Evolutionary conservation across 2,113 vertebrate genomes (phyloP).

Genomic region (Nothobranchius furzeri): DNA sequence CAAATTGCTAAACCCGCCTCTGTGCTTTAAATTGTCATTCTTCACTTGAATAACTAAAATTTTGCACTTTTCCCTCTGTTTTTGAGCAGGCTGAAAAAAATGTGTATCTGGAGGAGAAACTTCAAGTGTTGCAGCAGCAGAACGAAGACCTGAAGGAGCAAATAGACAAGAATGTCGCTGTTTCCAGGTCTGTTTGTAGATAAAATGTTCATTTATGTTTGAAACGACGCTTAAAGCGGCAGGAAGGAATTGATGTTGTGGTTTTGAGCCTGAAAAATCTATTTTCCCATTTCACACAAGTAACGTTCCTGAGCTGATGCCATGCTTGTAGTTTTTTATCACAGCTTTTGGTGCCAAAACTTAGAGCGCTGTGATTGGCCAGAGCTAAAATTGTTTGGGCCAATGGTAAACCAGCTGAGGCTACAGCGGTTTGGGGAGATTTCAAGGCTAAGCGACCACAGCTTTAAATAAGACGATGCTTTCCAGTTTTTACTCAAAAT

Average conservation of each 20-base stretch:
- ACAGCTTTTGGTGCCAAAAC: too few relatives aligned
- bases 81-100: constrained; percentile 91
- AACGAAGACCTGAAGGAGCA: constrained; percentile 93
- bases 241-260: not conserved
- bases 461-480: too few relatives aligned
- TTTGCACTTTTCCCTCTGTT: constrained; percentile 34
- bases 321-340: too few relatives aligned
- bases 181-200: constrained; percentile 82
- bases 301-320: not conserved
- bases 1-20: too few relatives aligned
- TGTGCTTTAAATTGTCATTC: not conserved
- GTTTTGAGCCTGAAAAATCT: not conserved
- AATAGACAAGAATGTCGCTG: constrained; percentile 90
- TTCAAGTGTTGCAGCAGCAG: constrained; percentile 94
- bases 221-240: not conserved
- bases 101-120: constrained; percentile 89
- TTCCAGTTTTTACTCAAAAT: too few relatives aligned
- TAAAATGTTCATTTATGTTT: constrained; percentile 8
- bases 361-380: too few relatives aligned
- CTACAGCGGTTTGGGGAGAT: too few relatives aligned
- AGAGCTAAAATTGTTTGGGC: too few relatives aligned
- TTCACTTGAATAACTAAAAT: constrained; percentile 64
- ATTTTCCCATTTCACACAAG: too few relatives aligned
- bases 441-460: too few relatives aligned
- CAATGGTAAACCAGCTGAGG: too few relatives aligned